Evolutionary conservation across 2,113 vertebrate species (phyloP), one percentile per base, ranked within the genome.

Genomic region (Xiphias gladius): DNA sequence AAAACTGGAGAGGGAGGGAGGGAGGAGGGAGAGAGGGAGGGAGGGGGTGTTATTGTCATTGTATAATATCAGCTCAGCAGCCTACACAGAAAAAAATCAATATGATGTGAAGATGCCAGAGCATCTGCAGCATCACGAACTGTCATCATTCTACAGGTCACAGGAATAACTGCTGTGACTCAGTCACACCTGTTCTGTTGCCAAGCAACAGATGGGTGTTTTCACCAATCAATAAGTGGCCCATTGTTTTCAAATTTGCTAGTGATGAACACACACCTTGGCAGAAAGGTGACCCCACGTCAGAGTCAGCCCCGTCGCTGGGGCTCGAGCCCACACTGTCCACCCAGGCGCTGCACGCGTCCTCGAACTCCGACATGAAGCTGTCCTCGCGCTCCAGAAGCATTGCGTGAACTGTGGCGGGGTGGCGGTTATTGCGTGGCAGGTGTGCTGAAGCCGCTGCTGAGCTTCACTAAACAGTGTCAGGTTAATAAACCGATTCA

Each of bases 361-460:
- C 93, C 86, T 93, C 92, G 62, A 94, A 92, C 76, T 93, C 92
- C 7, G 91, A 94, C 91, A 94, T 87, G 80, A 94, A 94, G 87
- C 91, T 92, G 89, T 93, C 90, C 20, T 87, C 89, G 58, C 89
- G 88, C 79, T 93, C 83, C 85, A 93, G 86, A 30, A 93, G 90
- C 93, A 94, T 94, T 1, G 24, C 58, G 41, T 16, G n/a, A 24
- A n/a, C 0, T 32, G 37, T 52, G 11, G 28, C 2, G 9, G 22
- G 46, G n/a, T 28, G 17, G 10, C 19, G 10, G 54, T 54, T 20
- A 5, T 32, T 30, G 14, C 17, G 52, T 20, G 22, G 35, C 22
- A 12, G 10, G 69, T 2, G 39, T 39, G 73, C 11, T 3, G 9
- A 39, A 39, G 50, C 20, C 2, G 61, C 4, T 35, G 3, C 3